A percentile compares a stretch with the other conserved stretches of the same genome.
Conservation (phyloP, 2,888 invertebrate species). For the Eupithecia subumbrata region DNA sequence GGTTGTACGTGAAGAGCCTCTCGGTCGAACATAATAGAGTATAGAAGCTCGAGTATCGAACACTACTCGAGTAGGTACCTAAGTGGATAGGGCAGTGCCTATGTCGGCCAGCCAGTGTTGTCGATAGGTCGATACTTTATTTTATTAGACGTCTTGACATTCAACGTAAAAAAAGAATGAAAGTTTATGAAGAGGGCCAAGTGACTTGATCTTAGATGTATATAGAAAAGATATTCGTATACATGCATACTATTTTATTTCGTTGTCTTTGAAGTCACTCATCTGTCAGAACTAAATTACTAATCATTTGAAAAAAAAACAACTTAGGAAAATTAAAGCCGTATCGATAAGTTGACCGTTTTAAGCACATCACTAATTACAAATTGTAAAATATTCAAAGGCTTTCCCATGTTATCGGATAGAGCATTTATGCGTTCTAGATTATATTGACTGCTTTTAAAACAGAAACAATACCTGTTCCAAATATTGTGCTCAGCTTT, state of each 20-base stretch:
- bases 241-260: too few species aligned
- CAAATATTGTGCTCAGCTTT: not conserved
- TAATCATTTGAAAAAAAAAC: not conserved
- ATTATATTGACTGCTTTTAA: slow-evolving; percentile 5
- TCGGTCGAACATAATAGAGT: slow-evolving; percentile 49
- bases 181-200: not conserved
- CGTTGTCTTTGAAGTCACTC: too few species aligned
- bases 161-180: not conserved
- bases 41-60: slow-evolving; percentile 46
- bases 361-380: slow-evolving; percentile 12
- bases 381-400: slow-evolving; percentile 14
- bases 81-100: slow-evolving; percentile 43
- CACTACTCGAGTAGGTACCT: slow-evolving; percentile 41
- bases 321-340: not conserved
- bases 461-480: not conserved
- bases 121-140: slow-evolving; percentile 38
- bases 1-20: slow-evolving; percentile 54
- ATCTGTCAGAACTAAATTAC: too few species aligned
- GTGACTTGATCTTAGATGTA: too few species aligned
- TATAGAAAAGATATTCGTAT: too few species aligned
- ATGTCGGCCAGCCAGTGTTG: slow-evolving; percentile 19
- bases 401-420: slow-evolving; percentile 10
- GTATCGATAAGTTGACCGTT: slow-evolving; percentile 10
- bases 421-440: slow-evolving; percentile 3
- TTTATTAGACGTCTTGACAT: not conserved